These are phyloP conservation scores for Pithecia hirsuta DNA, from an alignment of 2,797 vertebrate genomes.

Conservation along the genomic window DNA sequence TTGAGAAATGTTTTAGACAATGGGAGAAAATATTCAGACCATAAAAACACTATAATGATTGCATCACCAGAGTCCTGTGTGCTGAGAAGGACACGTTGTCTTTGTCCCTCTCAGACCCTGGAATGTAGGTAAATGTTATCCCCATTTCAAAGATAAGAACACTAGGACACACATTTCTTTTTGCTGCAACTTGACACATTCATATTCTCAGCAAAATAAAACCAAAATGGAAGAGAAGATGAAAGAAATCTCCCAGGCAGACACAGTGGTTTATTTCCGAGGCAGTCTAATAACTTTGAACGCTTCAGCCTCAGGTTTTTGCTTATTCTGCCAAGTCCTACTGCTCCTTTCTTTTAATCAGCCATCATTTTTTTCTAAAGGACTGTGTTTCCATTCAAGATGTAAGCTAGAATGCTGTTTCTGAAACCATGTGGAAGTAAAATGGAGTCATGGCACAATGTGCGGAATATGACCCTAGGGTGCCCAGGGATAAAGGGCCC, in stretches of 20 bases:
- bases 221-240: neutral
- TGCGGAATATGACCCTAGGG: fast-evolving
- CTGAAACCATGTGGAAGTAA: neutral
- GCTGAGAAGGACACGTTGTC: neutral
- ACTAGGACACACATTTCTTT: neutral
- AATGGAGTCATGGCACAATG: neutral
- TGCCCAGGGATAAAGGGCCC: fast-evolving
- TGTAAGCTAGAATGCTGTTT: neutral
- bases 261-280: neutral
- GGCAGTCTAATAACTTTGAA: neutral
- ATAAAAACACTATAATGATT: neutral
- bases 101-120: neutral
- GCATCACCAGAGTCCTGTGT: neutral
- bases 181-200: neutral
- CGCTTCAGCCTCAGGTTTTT: neutral
- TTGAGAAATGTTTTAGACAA: neutral
- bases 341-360: neutral
- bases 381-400: neutral
- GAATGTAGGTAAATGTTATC: neutral
- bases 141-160: slow-evolving; percentile 18
- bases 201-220: slow-evolving; percentile 13
- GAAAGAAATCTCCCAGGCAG: neutral
- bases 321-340: neutral
- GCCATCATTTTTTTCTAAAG: neutral
- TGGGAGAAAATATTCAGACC: neutral